Evolutionary conservation across 2,888 invertebrate species (phyloP).

Genomic region (Eutolmus rufibarbis): DNA sequence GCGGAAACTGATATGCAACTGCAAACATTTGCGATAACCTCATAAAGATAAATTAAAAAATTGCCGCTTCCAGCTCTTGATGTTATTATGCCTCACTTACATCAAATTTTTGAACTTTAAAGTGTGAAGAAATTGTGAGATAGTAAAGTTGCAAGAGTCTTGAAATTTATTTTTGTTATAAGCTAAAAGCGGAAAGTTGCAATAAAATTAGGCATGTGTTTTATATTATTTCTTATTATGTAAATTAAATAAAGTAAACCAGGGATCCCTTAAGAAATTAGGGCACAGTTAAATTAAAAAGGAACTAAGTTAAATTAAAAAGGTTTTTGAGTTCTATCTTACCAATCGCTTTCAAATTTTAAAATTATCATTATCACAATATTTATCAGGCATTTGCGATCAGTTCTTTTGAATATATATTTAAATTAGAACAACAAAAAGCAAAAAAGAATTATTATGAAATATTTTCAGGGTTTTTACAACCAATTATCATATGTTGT

Average conservation of each 20-base stretch:
- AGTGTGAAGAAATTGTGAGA: neutral
- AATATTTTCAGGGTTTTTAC: neutral
- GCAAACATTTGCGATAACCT: neutral
- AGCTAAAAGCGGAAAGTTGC: neutral
- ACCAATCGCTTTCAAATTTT: neutral
- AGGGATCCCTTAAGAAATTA: neutral
- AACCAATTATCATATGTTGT: neutral
- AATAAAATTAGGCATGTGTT: neutral
- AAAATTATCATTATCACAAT: neutral
- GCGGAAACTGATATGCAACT: neutral
- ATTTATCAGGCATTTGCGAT: neutral
- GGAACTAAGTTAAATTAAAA: neutral
- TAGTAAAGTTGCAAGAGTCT: neutral
- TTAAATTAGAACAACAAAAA: neutral
- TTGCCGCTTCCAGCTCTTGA: neutral
- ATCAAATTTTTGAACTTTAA: neutral
- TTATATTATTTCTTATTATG: neutral
- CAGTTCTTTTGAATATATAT: neutral
- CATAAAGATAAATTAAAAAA: neutral
- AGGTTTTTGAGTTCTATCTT: neutral
- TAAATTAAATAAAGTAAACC: neutral
- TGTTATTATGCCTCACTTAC: neutral
- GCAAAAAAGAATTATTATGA: too few species aligned
- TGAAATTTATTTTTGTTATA: neutral
- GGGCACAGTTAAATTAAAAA: neutral